Evolutionary conservation across 2,797 vertebrate species (phyloP), one percentile per base, ranked within the genome.

Genomic region (Liparis tanakae): DNA sequence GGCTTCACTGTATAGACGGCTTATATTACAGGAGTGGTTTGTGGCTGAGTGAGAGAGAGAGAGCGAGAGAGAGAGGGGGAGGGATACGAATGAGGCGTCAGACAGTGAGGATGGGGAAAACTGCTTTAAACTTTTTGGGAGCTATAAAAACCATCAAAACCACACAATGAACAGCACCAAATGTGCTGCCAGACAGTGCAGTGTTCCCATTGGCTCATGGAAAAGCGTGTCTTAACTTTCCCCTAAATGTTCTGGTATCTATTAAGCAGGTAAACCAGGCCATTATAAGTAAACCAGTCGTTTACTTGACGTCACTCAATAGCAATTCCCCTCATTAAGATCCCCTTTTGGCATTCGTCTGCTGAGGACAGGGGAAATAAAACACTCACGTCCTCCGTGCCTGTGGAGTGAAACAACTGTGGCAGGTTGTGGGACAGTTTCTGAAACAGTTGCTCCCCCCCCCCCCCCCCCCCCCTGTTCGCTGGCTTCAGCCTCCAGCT

Each of bases 311-410:
- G 77, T 87, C 74, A 86, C 73, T 62, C 67, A 68, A 67, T 13
- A 78, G 48, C 62, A 70, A 78, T 83, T 81, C 76, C 51, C 80
- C 57, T 85, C 66, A 69, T 86, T 89, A 87, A 87, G 86, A 80
- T 13, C 39, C 30, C 63, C 74, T 18, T 46, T 57, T 82, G 78
- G 56, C 70, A 74, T 43, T 65, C 71, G 39, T 79, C 30, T 22
- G 25, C 80, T 30, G 64, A 62, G 57, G 54, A 71, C 30, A 74
- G 39, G 67, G 54, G 54, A 39, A 81, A 43, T 41, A 70, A 80
- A 87, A 82, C 67, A 77, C 43, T 57, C 79, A 77, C 44, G 60
- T 68, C 74, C 56, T 33, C 59, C 74, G 67, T 78, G 61, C 70
- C 72, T 44, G 58, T 59, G 44, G 72, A 85, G 74, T 51, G 56